Evolutionary conservation across 1,140 invertebrate species (phyloP).

Genomic region (Heliconius congener): DNA sequence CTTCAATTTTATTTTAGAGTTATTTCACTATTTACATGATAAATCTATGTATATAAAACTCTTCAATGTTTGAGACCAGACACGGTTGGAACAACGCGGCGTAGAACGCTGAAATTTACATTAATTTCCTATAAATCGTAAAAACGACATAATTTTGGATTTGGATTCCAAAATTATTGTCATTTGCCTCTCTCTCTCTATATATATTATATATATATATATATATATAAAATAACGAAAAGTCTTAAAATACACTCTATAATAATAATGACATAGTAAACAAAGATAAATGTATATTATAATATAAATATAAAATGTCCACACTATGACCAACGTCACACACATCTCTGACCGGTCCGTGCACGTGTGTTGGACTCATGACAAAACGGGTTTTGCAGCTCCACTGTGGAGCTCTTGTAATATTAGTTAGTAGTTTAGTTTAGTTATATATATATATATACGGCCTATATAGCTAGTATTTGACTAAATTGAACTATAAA

Average conservation of each 20-base stretch:
- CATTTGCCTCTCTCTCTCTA: too few species aligned
- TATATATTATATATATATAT: too few species aligned
- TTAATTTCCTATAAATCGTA: too few species aligned
- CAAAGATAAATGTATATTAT: background rate
- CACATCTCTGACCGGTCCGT: conserved; percentile 62
- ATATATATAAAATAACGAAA: too few species aligned
- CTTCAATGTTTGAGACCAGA: too few species aligned
- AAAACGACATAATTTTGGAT: too few species aligned
- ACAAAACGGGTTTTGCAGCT: conserved; percentile 63
- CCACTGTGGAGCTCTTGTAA: conserved; percentile 13
- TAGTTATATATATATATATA: too few species aligned
- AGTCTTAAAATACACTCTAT: background rate
- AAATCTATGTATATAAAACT: background rate
- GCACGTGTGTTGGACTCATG: conserved; percentile 72
- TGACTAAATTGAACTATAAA: background rate
- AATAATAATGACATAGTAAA: background rate
- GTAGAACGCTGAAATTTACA: background rate
- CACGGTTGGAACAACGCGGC: too few species aligned
- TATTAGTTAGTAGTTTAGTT: conserved; percentile 7
- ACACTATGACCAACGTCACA: conserved; percentile 58
- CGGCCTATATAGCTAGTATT: background rate
- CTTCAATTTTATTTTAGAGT: background rate
- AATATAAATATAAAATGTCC: conserved; percentile 46
- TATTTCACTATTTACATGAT: background rate
- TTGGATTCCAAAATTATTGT: too few species aligned